phyloP scores from a whole-genome alignment of 2,888 invertebrate species.

The Drosophila atripex region DNA sequence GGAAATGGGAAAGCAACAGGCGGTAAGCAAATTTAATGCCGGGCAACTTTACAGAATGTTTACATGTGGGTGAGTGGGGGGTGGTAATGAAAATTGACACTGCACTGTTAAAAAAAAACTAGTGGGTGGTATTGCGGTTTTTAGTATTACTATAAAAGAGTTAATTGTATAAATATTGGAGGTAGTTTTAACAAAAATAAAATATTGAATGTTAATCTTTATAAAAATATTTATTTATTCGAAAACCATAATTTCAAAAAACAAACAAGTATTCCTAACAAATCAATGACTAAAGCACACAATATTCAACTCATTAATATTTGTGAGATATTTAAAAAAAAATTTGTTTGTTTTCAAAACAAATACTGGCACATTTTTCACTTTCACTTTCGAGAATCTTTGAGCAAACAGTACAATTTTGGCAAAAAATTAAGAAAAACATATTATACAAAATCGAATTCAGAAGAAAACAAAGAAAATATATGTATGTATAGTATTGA shows the following conservation, averaged over 20 bases:
- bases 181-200: not conserved
- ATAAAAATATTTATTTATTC: not conserved
- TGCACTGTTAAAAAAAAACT: conserved; percentile 4
- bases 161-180: not conserved
- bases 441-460: not conserved
- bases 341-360: not conserved
- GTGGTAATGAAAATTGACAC: conserved; percentile 2
- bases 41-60: conserved; percentile 6
- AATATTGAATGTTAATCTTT: not conserved
- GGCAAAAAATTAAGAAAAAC: not conserved
- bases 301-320: not conserved
- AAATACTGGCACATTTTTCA: not conserved
- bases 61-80: not conserved
- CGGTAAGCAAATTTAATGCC: conserved; percentile 14
- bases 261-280: not conserved
- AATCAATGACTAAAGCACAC: not conserved
- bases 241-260: not conserved
- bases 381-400: conserved; percentile 1
- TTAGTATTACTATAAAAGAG: no score
- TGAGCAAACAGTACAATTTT: not conserved
- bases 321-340: not conserved
- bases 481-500: not conserved
- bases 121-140: not conserved
- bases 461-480: not conserved
- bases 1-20: conserved; percentile 4